Evolutionary conservation across 2,888 invertebrate genomes (phyloP).

Genomic region (Cancer borealis): DNA sequence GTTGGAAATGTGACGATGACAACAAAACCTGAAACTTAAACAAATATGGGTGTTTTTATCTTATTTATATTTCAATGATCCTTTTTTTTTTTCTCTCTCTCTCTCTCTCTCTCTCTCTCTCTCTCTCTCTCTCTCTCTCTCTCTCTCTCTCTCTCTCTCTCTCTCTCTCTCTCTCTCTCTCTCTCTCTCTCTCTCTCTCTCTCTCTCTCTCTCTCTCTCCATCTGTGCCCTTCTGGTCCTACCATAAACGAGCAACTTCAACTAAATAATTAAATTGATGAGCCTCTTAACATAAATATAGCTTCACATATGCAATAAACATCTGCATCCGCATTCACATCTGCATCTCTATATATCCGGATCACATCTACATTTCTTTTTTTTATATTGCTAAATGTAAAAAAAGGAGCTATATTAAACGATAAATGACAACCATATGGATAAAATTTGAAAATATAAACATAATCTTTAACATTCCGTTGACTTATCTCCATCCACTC

Average conservation of each 20-base stretch:
- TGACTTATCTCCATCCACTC: no score
- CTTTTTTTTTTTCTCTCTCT: not conserved
- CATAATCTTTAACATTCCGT: no score
- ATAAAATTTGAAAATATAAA: no score
- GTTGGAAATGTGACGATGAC: not conserved
- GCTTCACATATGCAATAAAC: not conserved
- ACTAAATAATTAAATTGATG: not conserved
- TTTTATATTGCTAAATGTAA: no score
- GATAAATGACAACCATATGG: no score
- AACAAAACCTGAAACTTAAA: not conserved
- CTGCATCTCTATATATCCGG: not conserved
- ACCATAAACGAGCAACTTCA: not conserved
- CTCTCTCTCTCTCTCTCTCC: conserved; percentile 23
- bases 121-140: conserved; percentile 36
- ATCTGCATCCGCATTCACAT: not conserved
- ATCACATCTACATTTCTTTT: no score
- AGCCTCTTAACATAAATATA: not conserved
- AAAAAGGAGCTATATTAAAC: no score
- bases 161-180: conserved; percentile 50
- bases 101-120: conserved; percentile 41
- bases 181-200: conserved; percentile 42
- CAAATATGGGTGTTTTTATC: not conserved
- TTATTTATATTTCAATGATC: not conserved
- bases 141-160: conserved; percentile 51
- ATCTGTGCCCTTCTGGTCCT: not conserved